A percentile compares a stretch with the other conserved stretches of the same genome.
phyloP scores from a whole-genome alignment of 2,888 invertebrate species.

The Volucella zonaria region DNA sequence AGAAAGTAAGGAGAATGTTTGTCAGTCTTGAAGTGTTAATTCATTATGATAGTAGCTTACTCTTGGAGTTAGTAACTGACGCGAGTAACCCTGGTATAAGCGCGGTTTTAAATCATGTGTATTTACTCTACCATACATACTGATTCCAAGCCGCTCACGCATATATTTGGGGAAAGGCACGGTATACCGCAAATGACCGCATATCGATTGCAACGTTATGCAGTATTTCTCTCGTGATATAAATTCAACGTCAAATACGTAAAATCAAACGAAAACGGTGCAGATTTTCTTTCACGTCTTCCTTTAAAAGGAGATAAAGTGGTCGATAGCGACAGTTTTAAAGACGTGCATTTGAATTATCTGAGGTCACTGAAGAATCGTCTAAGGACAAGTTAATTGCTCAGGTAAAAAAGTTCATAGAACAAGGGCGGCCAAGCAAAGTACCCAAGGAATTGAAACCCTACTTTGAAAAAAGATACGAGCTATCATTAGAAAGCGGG shows the following conservation, averaged over 20 bases:
- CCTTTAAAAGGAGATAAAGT: neutral
- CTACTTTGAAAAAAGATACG: constrained; percentile 8
- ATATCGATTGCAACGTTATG: constrained; percentile 12
- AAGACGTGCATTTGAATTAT: neutral
- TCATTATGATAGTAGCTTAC: too few relatives aligned
- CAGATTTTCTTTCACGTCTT: constrained; percentile 7
- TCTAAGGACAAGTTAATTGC: constrained; percentile 4
- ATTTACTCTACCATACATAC: neutral
- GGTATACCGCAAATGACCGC: constrained; percentile 19
- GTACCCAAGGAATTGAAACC: neutral
- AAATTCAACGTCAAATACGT: constrained; percentile 12
- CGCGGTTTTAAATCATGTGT: constrained; percentile 7
- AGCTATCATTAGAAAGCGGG: neutral
- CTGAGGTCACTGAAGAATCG: neutral
- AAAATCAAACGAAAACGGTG: constrained; percentile 15
- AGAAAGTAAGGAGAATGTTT: too few relatives aligned
- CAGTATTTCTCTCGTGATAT: constrained; percentile 7
- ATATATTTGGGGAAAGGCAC: constrained; percentile 6
- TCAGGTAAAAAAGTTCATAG: neutral
- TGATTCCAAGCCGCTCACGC: constrained; percentile 3
- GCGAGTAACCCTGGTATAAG: constrained; percentile 13
- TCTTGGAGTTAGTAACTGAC: constrained; percentile 13
- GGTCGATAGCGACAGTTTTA: constrained; percentile 1
- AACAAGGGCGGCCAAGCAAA: constrained; percentile 1
- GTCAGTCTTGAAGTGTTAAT: too few relatives aligned